phyloP scores from a whole-genome alignment of 2,113 vertebrate species.

The Archocentrus centrarchus region DNA sequence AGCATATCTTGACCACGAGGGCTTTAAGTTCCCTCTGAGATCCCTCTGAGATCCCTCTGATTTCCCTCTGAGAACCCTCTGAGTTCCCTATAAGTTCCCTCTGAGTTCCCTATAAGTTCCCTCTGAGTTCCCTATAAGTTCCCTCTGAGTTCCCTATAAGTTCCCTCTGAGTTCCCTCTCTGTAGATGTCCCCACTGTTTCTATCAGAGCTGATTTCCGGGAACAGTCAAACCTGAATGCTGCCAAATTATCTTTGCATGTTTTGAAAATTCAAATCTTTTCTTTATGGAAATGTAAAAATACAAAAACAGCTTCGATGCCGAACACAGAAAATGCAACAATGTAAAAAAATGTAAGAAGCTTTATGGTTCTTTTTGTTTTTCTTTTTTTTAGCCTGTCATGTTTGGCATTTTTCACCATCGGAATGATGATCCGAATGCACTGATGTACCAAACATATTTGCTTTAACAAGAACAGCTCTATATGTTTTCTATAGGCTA shows the following conservation, averaged over 20 bases:
- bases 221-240: conserved; percentile 3
- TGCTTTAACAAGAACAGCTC: too few species aligned
- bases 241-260: not conserved
- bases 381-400: too few species aligned
- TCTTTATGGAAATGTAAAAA: not conserved
- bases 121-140: too few species aligned
- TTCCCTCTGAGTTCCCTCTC: not conserved
- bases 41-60: too few species aligned
- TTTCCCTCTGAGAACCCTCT: too few species aligned
- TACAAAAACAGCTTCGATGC: not conserved
- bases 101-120: too few species aligned
- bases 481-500: too few species aligned
- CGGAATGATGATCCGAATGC: too few species aligned
- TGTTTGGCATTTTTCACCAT: too few species aligned
- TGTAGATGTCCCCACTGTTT: conserved; percentile 53
- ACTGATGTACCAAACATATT: too few species aligned
- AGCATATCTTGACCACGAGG: conserved; percentile 7
- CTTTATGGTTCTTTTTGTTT: not conserved
- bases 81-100: too few species aligned
- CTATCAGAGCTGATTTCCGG: conserved; percentile 27
- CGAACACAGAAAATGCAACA: not conserved
- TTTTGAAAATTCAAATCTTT: not conserved
- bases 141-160: too few species aligned
- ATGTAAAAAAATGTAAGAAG: not conserved
- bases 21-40: conserved; percentile 51